Evolutionary conservation across 2,113 vertebrate genomes (phyloP).

Genomic region (Excalfactoria chinensis): DNA sequence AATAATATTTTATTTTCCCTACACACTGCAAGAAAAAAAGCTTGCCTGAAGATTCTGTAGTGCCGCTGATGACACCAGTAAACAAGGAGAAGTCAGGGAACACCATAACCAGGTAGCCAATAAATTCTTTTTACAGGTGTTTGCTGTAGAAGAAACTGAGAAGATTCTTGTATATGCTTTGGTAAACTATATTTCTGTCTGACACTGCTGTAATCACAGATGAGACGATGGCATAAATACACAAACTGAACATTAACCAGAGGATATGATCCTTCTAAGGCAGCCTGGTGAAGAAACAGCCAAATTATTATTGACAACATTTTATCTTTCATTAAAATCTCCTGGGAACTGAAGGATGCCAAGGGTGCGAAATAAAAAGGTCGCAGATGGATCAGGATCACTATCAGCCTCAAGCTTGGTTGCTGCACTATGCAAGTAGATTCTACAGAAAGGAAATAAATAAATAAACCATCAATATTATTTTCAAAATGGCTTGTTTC

Average conservation of each 20-base stretch:
- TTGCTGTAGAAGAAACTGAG: not conserved
- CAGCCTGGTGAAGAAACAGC: accelerated
- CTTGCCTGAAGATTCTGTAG: not conserved
- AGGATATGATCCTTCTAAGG: not conserved
- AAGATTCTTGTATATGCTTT: not conserved
- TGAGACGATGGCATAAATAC: not conserved
- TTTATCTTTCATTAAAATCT: not conserved
- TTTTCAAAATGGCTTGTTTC: not conserved
- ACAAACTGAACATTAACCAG: not conserved
- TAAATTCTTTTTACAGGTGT: not conserved
- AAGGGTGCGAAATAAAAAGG: not conserved
- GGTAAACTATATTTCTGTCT: not conserved
- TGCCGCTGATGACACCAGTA: not conserved
- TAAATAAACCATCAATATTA: not conserved
- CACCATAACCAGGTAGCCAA: not conserved
- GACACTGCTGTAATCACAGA: not conserved
- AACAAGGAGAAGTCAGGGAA: not conserved
- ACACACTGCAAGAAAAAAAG: not conserved
- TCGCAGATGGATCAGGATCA: not conserved
- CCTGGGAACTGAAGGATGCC: not conserved
- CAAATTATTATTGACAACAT: not conserved
- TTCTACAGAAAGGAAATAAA: not conserved
- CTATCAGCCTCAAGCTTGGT: not conserved
- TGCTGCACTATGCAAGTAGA: not conserved
- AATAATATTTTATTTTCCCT: not conserved